A percentile compares a stretch with the other conserved stretches of the same genome.
Evolutionary conservation across 2,113 vertebrate species (phyloP).

Genomic region (Nesogale talazaci): DNA sequence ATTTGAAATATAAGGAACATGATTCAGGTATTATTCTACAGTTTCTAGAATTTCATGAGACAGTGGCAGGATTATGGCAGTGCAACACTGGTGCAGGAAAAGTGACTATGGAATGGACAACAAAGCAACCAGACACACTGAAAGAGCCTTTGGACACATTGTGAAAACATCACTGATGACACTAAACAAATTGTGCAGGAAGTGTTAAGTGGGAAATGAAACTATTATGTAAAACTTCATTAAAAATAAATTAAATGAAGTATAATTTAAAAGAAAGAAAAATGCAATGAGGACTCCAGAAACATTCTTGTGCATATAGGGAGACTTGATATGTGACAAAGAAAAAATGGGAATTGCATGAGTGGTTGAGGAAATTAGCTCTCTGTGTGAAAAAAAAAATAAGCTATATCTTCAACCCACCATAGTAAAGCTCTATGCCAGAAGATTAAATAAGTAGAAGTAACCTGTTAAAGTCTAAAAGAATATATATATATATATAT

Average conservation of each 20-base stretch:
- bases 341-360: not conserved
- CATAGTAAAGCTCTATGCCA: not conserved
- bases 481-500: not conserved
- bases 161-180: too few species aligned
- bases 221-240: too few species aligned
- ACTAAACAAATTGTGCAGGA: too few species aligned
- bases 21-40: not conserved
- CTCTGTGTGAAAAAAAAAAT: not conserved
- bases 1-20: constrained; percentile 37
- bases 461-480: not conserved
- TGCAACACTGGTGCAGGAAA: not conserved
- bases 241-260: too few species aligned
- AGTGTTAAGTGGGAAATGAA: too few species aligned
- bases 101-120: too few species aligned
- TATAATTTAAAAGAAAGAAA: not conserved
- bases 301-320: not conserved
- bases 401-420: not conserved
- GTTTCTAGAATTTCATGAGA: not conserved
- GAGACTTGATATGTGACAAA: not conserved
- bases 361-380: not conserved
- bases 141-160: too few species aligned
- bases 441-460: constrained; percentile 28
- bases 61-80: not conserved
- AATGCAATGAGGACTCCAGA: not conserved
- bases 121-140: too few species aligned